Base-by-base conservation (phyloP, 2,797 vertebrate genomes). In the Crocidura indochinensis region DNA sequence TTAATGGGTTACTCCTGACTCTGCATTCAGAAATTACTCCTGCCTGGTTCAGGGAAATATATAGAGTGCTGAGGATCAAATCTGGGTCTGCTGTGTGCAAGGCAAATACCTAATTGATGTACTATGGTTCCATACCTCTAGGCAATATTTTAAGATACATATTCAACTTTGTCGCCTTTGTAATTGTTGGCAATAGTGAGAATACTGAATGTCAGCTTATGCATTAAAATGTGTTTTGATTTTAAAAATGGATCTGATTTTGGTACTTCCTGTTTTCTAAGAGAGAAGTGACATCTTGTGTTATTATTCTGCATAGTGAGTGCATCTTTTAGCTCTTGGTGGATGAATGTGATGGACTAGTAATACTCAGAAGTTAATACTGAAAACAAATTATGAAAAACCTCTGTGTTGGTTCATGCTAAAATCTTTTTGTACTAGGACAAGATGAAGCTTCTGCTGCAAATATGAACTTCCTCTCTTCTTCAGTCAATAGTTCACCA, bases 401-500 rank as follows among this genome's bases (percentile, higher is more conserved):
- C 81, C 38, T 82, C 90, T 88, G 93, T 67, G 69, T 95, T 90
- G 71, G 67, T 95, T 95, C 90, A 88, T 84, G 14, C 71, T 31
- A 44, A 87, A 92, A 79, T 94, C 71, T 79, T 93, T 94, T 78
- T 94, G 86, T 95, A 67, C 88, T 89, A 91, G 84, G 71, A 94
- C 93, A 93, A 89, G 94, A 94, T 71, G 94, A 96, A 87, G 93
- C 87, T 92, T 85, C 93, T 77, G 44, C 76, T 78, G 60, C 74
- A 90, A 91, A 92, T 83, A 81, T 12, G 47, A 86, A 88, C n/a
- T 11, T 93, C 65, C 62, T 96, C 95, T 95, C 91, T 96, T 95
- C 95, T 90, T 83, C 22, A 91, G 91, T 91, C 95, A 95, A 68
- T 89, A 95, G 91, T 91, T 96, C 92, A 87, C 84, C 64, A 84